Base-by-base conservation (phyloP, 2,888 invertebrate genomes). In the Pinctada fucata region DNA sequence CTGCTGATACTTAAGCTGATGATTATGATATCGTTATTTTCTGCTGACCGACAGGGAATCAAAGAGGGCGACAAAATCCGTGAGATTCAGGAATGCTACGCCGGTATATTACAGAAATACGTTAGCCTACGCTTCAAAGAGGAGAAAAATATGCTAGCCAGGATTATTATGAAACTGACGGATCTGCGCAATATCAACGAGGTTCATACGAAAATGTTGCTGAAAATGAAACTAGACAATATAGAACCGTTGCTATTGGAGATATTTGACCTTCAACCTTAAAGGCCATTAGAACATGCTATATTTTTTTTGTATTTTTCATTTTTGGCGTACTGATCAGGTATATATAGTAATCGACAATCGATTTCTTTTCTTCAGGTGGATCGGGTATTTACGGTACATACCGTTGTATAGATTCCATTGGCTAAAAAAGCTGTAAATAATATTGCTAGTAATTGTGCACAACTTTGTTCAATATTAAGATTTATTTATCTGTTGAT, bases 221-320 rank as follows among this genome's bases (percentile, higher is more conserved):
- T 98, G 64, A 96, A 97, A 93, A 97, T 97, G 47, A 97, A 98
- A 93, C 97, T 98, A 50, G 95, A 95, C 82, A 95, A 96, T 90
- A 96, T 98, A 63, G 98, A 97, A 89, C 98, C 98, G 0, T 93
- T 98, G 70, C 93, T 98, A 1, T 96, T 97, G 92, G 98, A 98
- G 94, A 97, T 98, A 90, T 98, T 98, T 91, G 98, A 98, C 93
- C 94, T 98, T 83, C 87, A 85, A 73, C 49, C 50, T 58, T 71
- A 72, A 66, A 3, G 47, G 31, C n/a, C 16, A 47, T 69, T 3
- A 67, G 6, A 67, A 67, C 31, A 31, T 31, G 31, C 31, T 31
- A 31, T 31, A 31, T 31, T 31, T 31, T 31, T 31, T 31, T 31
- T 31, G 31, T 31, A 31, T 31, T 31, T 31, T 31, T 31, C 1